phyloP scores from a whole-genome alignment of 2,888 invertebrate genomes.

The Coelopa pilipes region DNA sequence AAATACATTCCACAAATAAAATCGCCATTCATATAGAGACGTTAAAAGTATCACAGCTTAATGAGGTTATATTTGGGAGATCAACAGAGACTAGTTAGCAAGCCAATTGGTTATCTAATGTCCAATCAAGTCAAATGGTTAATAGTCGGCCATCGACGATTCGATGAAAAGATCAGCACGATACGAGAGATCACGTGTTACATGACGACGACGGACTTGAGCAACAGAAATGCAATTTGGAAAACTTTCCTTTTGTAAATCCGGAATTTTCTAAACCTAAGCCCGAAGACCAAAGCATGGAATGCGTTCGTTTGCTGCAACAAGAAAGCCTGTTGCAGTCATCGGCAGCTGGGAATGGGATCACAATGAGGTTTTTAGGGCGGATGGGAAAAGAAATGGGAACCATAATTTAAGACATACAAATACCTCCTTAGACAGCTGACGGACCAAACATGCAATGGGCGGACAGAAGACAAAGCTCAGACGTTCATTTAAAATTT shows the following conservation, averaged over 20 bases:
- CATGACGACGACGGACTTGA: not conserved
- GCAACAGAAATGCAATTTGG: not conserved
- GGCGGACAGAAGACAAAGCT: not conserved
- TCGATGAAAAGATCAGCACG: not conserved
- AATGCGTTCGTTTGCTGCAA: conserved; percentile 21
- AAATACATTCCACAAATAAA: not conserved
- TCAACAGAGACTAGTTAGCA: not conserved
- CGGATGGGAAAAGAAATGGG: too few relatives aligned
- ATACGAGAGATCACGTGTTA: not conserved
- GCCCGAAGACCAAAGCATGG: conserved; percentile 32
- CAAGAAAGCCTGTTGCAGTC: too few relatives aligned
- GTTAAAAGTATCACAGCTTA: not conserved
- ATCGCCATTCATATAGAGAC: not conserved
- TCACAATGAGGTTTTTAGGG: too few relatives aligned
- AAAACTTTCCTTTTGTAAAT: conserved; percentile 11
- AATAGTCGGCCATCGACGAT: not conserved
- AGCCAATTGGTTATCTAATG: not conserved
- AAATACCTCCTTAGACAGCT: not conserved
- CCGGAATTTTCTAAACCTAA: not conserved
- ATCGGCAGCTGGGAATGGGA: too few relatives aligned
- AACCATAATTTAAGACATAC: too few relatives aligned
- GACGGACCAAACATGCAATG: not conserved
- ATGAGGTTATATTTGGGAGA: not conserved
- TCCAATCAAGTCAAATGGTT: not conserved
- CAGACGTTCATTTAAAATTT: conserved; percentile 22